phyloP scores from a whole-genome alignment of 2,888 invertebrate genomes.

The Acleris laterana region DNA sequence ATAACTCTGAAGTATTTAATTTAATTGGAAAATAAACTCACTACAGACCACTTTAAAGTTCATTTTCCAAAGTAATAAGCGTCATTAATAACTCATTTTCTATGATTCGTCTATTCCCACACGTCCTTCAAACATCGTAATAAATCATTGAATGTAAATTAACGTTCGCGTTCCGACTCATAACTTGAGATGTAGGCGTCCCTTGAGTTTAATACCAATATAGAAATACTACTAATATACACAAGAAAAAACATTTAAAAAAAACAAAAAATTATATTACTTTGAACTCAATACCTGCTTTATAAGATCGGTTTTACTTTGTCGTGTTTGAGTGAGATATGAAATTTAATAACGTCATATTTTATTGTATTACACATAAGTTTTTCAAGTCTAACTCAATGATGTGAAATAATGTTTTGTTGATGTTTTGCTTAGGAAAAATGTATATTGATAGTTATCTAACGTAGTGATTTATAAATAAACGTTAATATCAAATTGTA shows the following conservation, averaged over 20 bases:
- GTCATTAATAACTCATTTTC: background rate
- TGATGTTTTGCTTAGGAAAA: no score
- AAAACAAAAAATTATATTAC: no score
- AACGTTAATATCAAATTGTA: no score
- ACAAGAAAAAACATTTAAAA: no score
- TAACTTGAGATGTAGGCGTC: constrained; percentile 25
- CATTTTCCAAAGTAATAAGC: background rate
- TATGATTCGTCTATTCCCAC: background rate
- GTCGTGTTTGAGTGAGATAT: background rate
- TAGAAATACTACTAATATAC: background rate
- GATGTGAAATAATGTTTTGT: no score
- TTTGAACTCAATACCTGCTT: no score
- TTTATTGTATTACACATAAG: constrained; percentile 5
- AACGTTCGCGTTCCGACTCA: constrained; percentile 27
- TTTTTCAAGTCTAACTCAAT: background rate
- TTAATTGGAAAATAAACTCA: no score
- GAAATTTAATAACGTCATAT: constrained; percentile 23
- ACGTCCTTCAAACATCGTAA: constrained; percentile 19
- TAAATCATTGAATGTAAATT: constrained; percentile 36
- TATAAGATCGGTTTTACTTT: no score
- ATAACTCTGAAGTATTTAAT: no score
- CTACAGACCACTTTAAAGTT: no score
- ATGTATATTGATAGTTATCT: no score
- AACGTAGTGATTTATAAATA: no score
- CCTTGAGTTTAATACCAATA: constrained; percentile 18